These are phyloP conservation scores for Plectropomus leopardus DNA, from an alignment of 2,113 vertebrate genomes.

Conservation along the genomic window DNA sequence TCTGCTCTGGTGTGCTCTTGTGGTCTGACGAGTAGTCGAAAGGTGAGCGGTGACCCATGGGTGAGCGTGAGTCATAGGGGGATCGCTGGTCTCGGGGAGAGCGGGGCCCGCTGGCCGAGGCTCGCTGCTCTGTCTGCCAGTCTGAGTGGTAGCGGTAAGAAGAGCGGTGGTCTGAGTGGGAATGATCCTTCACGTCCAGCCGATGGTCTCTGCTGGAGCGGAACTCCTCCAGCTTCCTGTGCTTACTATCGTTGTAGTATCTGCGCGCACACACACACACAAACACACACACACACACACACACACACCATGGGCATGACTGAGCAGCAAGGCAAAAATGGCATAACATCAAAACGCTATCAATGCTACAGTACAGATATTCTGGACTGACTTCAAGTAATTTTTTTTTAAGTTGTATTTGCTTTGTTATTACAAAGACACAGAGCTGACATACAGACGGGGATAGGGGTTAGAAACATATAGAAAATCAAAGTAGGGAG, in stretches of 20 bases:
- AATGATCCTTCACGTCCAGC: slow-evolving; percentile 91
- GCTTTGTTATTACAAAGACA: no score
- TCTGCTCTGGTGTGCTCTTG: slow-evolving; percentile 97
- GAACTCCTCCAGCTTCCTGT: slow-evolving; percentile 94
- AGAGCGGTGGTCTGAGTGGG: slow-evolving; percentile 90
- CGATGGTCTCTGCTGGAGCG: slow-evolving; percentile 92
- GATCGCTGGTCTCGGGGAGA: slow-evolving; percentile 95
- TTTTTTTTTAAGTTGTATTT: no score
- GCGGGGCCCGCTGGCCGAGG: slow-evolving; percentile 90
- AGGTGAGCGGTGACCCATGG: slow-evolving; percentile 91
- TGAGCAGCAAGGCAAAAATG: no score
- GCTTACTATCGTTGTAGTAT: slow-evolving; percentile 94
- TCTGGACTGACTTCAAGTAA: no score
- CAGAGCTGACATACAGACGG: no score
- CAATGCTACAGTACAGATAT: no score
- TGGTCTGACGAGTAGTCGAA: slow-evolving; percentile 97
- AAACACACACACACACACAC: no score
- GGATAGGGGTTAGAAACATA: no score
- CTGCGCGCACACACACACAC: slow-evolving; percentile 42
- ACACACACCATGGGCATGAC: no score
- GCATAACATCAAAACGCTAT: no score
- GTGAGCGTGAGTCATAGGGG: slow-evolving; percentile 92
- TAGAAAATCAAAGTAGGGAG: no score
- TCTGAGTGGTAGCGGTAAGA: slow-evolving; percentile 96
- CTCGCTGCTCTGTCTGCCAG: slow-evolving; percentile 94